phyloP scores from a whole-genome alignment of 1,140 invertebrate genomes.

The Probaryconus sp. region DNA sequence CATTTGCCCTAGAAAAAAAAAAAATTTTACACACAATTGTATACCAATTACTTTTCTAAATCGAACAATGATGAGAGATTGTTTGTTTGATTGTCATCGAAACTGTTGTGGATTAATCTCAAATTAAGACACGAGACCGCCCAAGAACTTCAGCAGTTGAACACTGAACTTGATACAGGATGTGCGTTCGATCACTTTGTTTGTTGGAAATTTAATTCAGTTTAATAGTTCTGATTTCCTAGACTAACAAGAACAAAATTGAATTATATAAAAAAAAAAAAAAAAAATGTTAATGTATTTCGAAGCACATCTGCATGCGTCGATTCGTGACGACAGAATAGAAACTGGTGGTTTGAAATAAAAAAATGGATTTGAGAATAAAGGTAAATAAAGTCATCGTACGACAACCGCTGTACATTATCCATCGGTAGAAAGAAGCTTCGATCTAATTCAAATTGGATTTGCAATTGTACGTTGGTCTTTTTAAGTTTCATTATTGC shows the following conservation, averaged over 20 bases:
- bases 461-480: slow-evolving; percentile 35
- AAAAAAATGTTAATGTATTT: too few species aligned
- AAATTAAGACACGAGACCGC: slow-evolving; percentile 23
- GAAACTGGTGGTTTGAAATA: too few species aligned
- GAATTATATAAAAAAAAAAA: too few species aligned
- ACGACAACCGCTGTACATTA: too few species aligned
- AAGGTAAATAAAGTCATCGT: too few species aligned
- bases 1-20: not conserved
- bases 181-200: slow-evolving; percentile 30
- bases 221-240: slow-evolving; percentile 8
- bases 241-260: too few species aligned
- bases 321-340: too few species aligned
- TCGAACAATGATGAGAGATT: slow-evolving; percentile 38
- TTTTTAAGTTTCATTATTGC: slow-evolving; percentile 40
- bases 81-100: slow-evolving; percentile 43
- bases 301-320: too few species aligned
- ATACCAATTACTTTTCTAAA: slow-evolving; percentile 46
- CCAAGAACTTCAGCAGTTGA: slow-evolving; percentile 8
- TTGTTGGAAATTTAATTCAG: slow-evolving; percentile 37
- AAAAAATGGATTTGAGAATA: too few species aligned
- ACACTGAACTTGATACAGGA: slow-evolving; percentile 40
- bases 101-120: slow-evolving; percentile 17
- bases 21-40: slow-evolving; percentile 25
- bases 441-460: slow-evolving; percentile 12
- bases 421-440: slow-evolving; percentile 14